phyloP scores from a whole-genome alignment of 2,797 vertebrate genomes.

The Fistularia tabacaria region DNA sequence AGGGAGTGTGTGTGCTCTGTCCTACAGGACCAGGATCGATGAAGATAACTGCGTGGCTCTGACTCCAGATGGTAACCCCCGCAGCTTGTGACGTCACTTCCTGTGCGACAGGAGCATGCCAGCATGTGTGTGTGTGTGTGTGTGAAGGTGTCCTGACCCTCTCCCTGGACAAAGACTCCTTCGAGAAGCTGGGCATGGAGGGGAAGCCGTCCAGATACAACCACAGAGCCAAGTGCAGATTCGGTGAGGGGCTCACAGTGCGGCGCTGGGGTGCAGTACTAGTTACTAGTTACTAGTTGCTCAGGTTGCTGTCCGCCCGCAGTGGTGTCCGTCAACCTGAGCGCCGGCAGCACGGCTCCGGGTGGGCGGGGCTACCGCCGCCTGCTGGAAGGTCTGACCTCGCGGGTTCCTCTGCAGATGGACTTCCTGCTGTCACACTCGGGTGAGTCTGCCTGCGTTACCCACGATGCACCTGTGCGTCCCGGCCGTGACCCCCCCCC shows the following conservation, averaged over 20 bases:
- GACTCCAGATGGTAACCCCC: conserved; percentile 79
- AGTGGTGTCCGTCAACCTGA: conserved; percentile 86
- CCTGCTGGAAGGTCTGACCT: conserved; percentile 79
- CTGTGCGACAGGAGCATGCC: background rate
- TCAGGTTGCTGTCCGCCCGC: conserved; percentile 17
- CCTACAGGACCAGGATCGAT: conserved; percentile 82
- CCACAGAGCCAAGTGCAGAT: conserved; percentile 78
- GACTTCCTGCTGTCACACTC: conserved; percentile 83
- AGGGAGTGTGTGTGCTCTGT: conserved; percentile 83
- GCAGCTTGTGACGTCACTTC: conserved; percentile 3
- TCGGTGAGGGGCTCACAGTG: conserved; percentile 69
- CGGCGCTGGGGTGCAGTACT: too few relatives aligned
- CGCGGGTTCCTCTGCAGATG: conserved; percentile 78
- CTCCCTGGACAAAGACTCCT: conserved; percentile 85
- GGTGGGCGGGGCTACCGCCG: conserved; percentile 79
- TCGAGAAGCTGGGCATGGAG: conserved; percentile 86
- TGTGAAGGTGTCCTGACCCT: conserved; percentile 52
- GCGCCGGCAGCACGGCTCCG: conserved; percentile 71
- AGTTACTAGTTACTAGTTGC: background rate
- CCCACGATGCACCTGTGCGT: background rate
- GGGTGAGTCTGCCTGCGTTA: conserved; percentile 70
- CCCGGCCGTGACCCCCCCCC: conserved; percentile 5
- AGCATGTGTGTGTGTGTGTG: conserved; percentile 7
- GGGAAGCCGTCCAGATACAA: conserved; percentile 82
- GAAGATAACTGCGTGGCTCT: conserved; percentile 85